Conservation (phyloP, 2,797 vertebrate species). For the Paedocypris micromegethes region DNA sequence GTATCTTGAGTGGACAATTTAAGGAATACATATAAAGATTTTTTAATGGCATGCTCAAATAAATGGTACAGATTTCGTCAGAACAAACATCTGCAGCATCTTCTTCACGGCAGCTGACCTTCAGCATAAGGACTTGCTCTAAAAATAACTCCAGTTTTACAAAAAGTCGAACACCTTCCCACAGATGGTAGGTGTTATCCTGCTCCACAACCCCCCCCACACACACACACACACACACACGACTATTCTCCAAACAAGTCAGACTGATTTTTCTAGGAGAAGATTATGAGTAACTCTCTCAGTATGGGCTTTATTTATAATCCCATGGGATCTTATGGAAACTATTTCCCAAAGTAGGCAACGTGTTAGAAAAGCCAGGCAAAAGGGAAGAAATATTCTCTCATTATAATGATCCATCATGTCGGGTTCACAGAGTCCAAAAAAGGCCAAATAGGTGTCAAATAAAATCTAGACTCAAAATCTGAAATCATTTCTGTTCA, state of each 20-base stretch:
- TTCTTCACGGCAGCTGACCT: constrained; percentile 24
- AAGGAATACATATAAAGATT: no score
- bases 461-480: no score
- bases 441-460: no score
- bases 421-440: no score
- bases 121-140: constrained; percentile 28
- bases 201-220: constrained; percentile 43
- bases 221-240: no score
- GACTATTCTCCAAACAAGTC: constrained; percentile 48
- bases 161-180: constrained; percentile 30
- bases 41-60: no score
- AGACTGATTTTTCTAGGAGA: constrained; percentile 46
- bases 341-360: constrained; percentile 44
- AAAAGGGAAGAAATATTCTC: constrained; percentile 30
- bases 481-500: no score
- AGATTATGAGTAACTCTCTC: constrained; percentile 48
- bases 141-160: constrained; percentile 48
- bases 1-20: no score
- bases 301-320: constrained; percentile 51
- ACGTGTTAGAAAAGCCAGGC: constrained; percentile 34
- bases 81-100: constrained; percentile 24
- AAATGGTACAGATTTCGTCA: constrained; percentile 9
- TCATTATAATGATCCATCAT: constrained; percentile 42
- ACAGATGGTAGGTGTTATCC: constrained; percentile 48
- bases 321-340: constrained; percentile 48